Conservation (phyloP, 2,888 invertebrate genomes). For the Craniophora ligustri region DNA sequence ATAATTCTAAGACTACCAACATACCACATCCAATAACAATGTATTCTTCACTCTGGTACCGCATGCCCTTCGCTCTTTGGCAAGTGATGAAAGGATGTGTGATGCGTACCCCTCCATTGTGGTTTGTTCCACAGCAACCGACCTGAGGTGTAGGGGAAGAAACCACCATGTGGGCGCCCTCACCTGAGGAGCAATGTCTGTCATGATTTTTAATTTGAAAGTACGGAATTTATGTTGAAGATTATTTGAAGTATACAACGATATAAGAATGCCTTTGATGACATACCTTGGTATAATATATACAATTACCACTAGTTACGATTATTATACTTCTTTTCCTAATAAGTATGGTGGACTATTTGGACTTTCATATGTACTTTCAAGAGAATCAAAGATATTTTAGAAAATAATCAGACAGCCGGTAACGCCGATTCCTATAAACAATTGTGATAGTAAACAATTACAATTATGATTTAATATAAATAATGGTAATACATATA, state of each 20-base stretch:
- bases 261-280: slow-evolving; percentile 1
- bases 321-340: too few relatives aligned
- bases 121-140: slow-evolving; percentile 65
- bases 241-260: slow-evolving; percentile 18
- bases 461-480: too few relatives aligned
- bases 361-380: too few relatives aligned
- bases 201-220: slow-evolving; percentile 52
- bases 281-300: not conserved
- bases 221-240: slow-evolving; percentile 28
- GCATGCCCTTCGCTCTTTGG: slow-evolving; percentile 79
- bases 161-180: slow-evolving; percentile 62
- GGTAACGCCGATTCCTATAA: too few relatives aligned
- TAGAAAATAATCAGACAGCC: too few relatives aligned
- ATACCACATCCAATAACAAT: slow-evolving; percentile 61
- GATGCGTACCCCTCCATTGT: slow-evolving; percentile 79
- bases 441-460: too few relatives aligned
- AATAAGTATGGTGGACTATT: too few relatives aligned
- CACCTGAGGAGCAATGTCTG: slow-evolving; percentile 61
- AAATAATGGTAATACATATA: too few relatives aligned
- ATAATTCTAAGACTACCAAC: too few relatives aligned
- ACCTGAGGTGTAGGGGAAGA: slow-evolving; percentile 47
- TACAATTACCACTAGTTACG: too few relatives aligned
- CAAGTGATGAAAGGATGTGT: slow-evolving; percentile 84
- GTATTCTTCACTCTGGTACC: slow-evolving; percentile 44
- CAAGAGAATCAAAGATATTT: too few relatives aligned